Base-by-base conservation (phyloP, 2,113 vertebrate species). In the Brevimyrus niger region DNA sequence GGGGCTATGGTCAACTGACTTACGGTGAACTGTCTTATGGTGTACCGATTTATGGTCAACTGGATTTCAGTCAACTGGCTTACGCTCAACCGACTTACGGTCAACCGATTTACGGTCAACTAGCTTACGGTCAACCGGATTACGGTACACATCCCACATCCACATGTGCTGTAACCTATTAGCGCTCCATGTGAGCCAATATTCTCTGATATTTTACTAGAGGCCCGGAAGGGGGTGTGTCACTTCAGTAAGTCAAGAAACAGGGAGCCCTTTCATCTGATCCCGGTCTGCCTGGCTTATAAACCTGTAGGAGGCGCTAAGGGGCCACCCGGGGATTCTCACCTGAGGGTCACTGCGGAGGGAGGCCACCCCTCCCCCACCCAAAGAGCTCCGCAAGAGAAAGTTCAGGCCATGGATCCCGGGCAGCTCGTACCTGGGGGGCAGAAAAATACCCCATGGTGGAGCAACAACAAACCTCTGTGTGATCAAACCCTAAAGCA, bases 301-400 rank as follows among this genome's bases (percentile, higher is more conserved):
- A 93, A 91, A 91, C 50, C 89, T 89, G 73, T 55, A 91, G 9
- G 47, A 80, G 19, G 19, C 21, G 8, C 4, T 69, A 35, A 23
- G 35, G 31, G 31, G 17, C 53, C 38, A 10, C 35, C 35, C 38
- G 88, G 92, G 90, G 91, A 87, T 91, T 89, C n/a, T 92, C 95
- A 96, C 96, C 96, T 97, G 96, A 90, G 97, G 97, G 93, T 98
- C 97, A 91, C 96, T 98, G 93, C 97, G 96, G 76, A 97, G 93
- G 31, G 97, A 98, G 31, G 96, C 96, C 90, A 96, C 91, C 38
- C 97, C 96, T 92, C 97, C 96, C 86, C 97, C 97, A 58, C 97
- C 97, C 76, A 98, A 95, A 3, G 96, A 96, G 89, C 95, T 96
- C 92, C 92, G 96, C 91, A 98, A 93, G 89, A 98, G 92, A 19